phyloP scores from a whole-genome alignment of 2,797 vertebrate species.

The Sciurus vulgaris region DNA sequence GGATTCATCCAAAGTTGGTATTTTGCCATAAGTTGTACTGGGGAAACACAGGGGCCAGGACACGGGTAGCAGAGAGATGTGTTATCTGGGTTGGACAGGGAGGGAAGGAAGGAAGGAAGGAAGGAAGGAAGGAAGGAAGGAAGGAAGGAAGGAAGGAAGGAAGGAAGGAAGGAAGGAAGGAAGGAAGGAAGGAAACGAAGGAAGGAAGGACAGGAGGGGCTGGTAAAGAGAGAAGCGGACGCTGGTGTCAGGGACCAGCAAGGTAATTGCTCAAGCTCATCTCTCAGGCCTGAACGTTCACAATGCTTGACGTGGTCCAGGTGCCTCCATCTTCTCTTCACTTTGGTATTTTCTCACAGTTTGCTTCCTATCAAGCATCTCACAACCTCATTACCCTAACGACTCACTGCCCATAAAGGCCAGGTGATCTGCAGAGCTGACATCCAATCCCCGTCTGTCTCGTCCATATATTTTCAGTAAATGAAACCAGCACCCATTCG shows the following conservation, averaged over 20 bases:
- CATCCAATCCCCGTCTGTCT: background rate
- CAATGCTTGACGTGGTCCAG: background rate
- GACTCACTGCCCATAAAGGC: background rate
- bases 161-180: background rate
- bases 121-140: background rate
- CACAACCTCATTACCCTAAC: background rate
- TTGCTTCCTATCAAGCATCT: background rate
- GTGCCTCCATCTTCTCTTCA: background rate
- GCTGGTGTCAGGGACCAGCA: background rate
- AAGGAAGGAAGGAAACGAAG: too few species aligned
- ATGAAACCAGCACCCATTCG: background rate
- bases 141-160: background rate
- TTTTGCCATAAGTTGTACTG: constrained; percentile 65
- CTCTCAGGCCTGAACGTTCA: background rate
- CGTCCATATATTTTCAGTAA: background rate
- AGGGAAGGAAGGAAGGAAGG: background rate
- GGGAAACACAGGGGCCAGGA: background rate
- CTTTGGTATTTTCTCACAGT: background rate
- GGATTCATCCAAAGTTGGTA: constrained; percentile 68
- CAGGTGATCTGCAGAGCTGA: background rate
- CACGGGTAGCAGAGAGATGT: background rate
- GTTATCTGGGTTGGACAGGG: background rate
- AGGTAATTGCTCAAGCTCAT: constrained; percentile 6
- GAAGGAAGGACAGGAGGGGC: background rate
- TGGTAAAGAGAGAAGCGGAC: background rate